phyloP scores from a whole-genome alignment of 2,113 vertebrate genomes.

The Caranx ignobilis region DNA sequence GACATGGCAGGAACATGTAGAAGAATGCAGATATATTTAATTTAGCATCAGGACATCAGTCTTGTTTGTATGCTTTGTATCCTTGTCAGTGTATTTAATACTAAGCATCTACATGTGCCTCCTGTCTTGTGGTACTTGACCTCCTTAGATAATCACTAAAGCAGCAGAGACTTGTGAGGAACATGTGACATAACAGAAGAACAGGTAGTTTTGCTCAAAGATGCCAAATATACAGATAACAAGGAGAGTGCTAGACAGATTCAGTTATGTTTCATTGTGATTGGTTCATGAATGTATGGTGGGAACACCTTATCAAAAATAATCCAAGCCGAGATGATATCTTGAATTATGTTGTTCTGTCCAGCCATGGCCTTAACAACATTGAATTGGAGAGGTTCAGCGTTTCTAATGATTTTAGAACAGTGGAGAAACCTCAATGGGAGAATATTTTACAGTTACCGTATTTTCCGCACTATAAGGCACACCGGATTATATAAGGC shows the following conservation, averaged over 20 bases:
- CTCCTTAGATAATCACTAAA: slow-evolving; percentile 32
- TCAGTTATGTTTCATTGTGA: background rate
- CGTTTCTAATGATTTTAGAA: background rate
- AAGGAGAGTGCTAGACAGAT: background rate
- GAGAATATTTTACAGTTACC: background rate
- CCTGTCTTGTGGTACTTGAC: background rate
- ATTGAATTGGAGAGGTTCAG: no score
- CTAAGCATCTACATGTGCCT: no score
- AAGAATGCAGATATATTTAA: no score
- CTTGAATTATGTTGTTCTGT: no score
- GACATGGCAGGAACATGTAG: no score
- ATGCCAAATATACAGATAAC: background rate
- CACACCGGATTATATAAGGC: no score
- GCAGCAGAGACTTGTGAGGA: background rate
- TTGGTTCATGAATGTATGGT: background rate
- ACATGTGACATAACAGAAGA: background rate
- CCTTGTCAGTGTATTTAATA: no score
- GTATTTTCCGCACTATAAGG: no score
- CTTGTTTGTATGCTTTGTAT: no score
- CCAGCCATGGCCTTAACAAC: no score
- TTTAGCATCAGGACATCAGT: no score
- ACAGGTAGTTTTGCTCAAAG: background rate
- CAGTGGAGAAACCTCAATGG: background rate
- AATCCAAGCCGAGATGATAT: background rate
- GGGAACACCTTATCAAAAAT: background rate